These are phyloP conservation scores for Mantis religiosa DNA, from an alignment of 2,888 invertebrate genomes.

Conservation along the genomic window DNA sequence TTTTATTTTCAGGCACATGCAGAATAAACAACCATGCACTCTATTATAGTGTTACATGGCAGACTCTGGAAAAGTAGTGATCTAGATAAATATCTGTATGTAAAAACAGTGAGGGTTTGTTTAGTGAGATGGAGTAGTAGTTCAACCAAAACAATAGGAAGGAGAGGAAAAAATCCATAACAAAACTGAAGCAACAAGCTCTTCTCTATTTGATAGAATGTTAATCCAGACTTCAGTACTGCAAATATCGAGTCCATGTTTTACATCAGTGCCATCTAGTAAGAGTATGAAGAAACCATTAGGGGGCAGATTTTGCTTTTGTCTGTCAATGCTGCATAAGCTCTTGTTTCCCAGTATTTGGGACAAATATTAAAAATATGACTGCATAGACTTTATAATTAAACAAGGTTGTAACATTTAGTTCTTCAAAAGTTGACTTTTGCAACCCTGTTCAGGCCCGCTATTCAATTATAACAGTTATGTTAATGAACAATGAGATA, in stretches of 20 bases:
- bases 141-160: neutral
- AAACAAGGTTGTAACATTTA: too few species aligned
- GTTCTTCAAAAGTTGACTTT: too few species aligned
- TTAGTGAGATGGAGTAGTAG: neutral
- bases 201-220: neutral
- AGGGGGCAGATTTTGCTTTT: too few species aligned
- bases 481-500: too few species aligned
- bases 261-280: neutral
- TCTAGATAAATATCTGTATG: neutral
- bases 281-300: too few species aligned
- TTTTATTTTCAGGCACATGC: neutral
- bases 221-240: neutral
- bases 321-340: too few species aligned
- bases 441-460: too few species aligned
- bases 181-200: neutral
- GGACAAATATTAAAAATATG: too few species aligned
- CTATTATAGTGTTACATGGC: neutral
- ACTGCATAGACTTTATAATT: too few species aligned
- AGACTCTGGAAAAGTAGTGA: neutral
- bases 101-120: too few species aligned
- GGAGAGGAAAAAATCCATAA: neutral
- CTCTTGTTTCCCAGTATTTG: too few species aligned
- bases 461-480: too few species aligned
- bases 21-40: neutral
- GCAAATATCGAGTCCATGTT: neutral